Conservation (phyloP, 2,113 vertebrate species). For the Pterocles gutturalis region DNA sequence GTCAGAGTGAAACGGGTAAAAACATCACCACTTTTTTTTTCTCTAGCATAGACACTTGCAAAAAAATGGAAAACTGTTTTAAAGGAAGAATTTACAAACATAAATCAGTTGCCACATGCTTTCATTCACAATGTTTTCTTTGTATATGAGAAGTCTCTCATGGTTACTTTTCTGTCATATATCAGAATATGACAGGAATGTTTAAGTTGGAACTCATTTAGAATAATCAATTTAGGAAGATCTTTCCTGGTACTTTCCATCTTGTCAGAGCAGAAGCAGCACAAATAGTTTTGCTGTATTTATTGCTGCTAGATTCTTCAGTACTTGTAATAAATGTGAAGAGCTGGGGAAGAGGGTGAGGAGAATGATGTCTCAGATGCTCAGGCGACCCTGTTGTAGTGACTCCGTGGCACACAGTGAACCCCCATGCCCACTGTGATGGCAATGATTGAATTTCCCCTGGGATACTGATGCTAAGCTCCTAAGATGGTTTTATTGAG, state of each 20-base stretch:
- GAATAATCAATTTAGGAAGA: neutral
- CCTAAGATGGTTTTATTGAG: neutral
- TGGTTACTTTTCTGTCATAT: neutral
- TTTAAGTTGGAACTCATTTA: neutral
- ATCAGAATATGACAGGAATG: neutral
- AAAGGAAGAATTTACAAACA: neutral
- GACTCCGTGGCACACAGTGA: neutral
- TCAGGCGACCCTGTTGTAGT: neutral
- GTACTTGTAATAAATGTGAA: neutral
- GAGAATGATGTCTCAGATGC: neutral
- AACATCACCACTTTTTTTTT: neutral
- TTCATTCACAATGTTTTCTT: neutral
- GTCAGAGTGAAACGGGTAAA: constrained; percentile 94
- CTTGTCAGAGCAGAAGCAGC: neutral
- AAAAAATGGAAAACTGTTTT: neutral
- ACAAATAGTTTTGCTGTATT: neutral
- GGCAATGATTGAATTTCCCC: neutral
- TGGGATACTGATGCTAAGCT: neutral
- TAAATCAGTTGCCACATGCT: neutral
- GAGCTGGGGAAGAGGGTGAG: neutral
- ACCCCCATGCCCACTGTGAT: neutral
- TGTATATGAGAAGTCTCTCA: neutral
- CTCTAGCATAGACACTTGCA: neutral
- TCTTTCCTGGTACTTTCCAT: neutral
- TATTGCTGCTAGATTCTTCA: neutral